Conservation (phyloP, 2,797 vertebrate genomes). For the Lophius americanus region DNA sequence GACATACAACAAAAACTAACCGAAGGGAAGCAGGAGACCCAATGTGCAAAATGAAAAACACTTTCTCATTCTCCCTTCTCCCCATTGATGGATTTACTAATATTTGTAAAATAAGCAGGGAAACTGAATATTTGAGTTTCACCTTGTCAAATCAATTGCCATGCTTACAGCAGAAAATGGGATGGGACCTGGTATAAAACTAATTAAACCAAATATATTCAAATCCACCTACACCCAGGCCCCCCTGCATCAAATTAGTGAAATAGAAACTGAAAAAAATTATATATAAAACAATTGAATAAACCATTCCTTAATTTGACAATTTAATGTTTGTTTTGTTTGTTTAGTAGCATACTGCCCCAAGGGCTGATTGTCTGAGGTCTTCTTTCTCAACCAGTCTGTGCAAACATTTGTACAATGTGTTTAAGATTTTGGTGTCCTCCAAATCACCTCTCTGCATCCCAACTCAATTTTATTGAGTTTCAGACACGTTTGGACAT, state of each 20-base stretch:
- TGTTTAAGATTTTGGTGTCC: constrained; percentile 10
- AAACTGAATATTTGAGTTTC: no score
- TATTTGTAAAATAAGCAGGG: no score
- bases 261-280: not conserved
- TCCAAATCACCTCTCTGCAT: constrained; percentile 6
- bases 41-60: no score
- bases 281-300: no score
- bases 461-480: not conserved
- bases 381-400: constrained; percentile 12
- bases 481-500: not conserved
- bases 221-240: not conserved
- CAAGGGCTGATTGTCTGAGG: not conserved
- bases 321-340: not conserved
- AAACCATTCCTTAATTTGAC: no score
- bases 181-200: not conserved
- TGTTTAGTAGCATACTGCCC: constrained; percentile 1
- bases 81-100: no score
- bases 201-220: not conserved
- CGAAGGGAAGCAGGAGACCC: no score
- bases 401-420: constrained; percentile 14
- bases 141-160: no score
- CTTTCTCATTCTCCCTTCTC: no score
- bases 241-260: not conserved
- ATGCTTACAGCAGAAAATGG: not conserved
- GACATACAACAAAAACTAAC: no score